Evolutionary conservation across 2,797 vertebrate genomes (phyloP).

Genomic region (Gallinago nigripennis): DNA sequence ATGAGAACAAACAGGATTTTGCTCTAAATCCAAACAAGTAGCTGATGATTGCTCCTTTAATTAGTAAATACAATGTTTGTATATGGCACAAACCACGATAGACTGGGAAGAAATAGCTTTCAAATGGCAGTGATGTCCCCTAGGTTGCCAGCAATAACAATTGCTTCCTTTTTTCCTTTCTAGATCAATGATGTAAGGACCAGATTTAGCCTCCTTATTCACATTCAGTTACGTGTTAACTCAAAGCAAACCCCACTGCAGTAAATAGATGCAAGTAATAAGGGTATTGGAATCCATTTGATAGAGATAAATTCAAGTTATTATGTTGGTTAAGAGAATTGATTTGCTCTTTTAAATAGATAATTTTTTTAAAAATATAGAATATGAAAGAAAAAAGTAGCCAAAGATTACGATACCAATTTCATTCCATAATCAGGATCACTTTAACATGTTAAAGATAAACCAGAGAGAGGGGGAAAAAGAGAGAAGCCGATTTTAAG

Average conservation of each 20-base stretch:
- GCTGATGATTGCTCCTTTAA: background rate
- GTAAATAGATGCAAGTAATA: conserved; percentile 4
- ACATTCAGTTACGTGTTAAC: background rate
- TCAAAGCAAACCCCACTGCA: background rate
- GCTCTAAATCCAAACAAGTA: background rate
- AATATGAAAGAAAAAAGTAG: background rate
- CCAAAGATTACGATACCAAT: too few relatives aligned
- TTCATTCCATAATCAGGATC: background rate
- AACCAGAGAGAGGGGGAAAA: background rate
- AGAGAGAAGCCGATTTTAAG: background rate
- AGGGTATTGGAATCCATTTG: background rate
- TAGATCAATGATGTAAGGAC: background rate
- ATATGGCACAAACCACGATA: background rate
- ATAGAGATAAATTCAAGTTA: conserved; percentile 17
- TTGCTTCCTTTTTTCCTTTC: background rate
- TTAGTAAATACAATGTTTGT: background rate
- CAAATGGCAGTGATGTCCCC: background rate
- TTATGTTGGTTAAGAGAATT: background rate
- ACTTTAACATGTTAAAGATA: background rate
- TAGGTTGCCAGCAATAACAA: background rate
- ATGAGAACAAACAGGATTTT: background rate
- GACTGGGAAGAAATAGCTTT: background rate
- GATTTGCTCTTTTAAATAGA: background rate
- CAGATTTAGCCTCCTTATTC: background rate
- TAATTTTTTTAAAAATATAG: background rate